These are phyloP conservation scores for Eueremaeus valkanovi DNA, from an alignment of 2,888 invertebrate species.

Conservation along the genomic window DNA sequence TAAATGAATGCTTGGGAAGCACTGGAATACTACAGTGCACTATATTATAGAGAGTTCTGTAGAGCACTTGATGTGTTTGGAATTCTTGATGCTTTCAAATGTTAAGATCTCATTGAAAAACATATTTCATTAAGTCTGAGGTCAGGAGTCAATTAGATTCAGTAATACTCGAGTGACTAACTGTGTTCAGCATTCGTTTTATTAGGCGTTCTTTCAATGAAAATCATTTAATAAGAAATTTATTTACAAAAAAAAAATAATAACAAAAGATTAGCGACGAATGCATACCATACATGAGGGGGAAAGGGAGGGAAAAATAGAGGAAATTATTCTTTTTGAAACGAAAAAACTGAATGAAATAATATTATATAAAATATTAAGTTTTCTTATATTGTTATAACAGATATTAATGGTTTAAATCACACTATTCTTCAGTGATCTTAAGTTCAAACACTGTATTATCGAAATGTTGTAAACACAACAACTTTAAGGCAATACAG, in stretches of 20 bases:
- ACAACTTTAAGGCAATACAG: background rate
- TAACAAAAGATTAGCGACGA: background rate
- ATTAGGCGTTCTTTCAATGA: background rate
- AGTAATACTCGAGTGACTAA: background rate
- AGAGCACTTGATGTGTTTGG: background rate
- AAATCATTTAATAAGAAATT: slow-evolving; percentile 1
- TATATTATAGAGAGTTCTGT: background rate
- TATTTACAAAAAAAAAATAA: background rate
- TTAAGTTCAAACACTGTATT: background rate
- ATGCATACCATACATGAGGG: background rate
- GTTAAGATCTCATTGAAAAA: background rate
- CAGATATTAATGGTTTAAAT: background rate
- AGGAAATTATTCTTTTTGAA: slow-evolving; percentile 17
- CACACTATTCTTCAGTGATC: background rate
- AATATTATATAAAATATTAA: background rate
- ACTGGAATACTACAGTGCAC: background rate
- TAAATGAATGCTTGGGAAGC: slow-evolving; percentile 27
- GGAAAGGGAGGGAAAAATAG: background rate
- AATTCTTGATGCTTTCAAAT: no score
- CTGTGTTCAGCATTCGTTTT: background rate
- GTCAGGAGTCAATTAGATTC: slow-evolving; percentile 25
- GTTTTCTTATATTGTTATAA: background rate
- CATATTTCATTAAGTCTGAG: background rate
- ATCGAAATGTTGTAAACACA: slow-evolving; percentile 1
- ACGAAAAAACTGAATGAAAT: background rate